These are phyloP conservation scores for Haliclona indistincta DNA, from an alignment of 37 sponge, comb jelly and placozoan genomes.

Conservation along the genomic window DNA sequence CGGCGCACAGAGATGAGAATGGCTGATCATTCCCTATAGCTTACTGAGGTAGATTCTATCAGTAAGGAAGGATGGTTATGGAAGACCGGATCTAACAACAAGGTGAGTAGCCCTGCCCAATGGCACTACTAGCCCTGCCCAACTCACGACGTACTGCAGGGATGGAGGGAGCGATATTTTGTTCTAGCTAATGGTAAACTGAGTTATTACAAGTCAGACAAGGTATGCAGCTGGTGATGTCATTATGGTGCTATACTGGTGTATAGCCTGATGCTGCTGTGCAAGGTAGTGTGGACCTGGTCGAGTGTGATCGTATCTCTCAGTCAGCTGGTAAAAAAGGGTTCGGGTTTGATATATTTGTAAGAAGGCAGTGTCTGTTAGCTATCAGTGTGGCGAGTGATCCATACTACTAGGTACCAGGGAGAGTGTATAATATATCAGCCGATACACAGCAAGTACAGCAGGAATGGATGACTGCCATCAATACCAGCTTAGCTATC, in stretches of 20 bases:
- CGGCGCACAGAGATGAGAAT: no score
- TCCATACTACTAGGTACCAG: slow-evolving; percentile 28
- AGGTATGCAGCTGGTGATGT: slow-evolving; percentile 11
- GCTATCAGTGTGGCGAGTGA: not conserved
- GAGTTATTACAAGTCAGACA: slow-evolving; percentile 50
- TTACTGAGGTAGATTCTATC: not conserved
- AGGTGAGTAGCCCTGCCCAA: slow-evolving; percentile 23
- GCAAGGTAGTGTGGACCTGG: slow-evolving; percentile 34
- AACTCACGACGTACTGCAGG: slow-evolving; percentile 20
- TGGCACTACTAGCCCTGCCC: no score
- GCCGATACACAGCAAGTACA: slow-evolving; percentile 24
- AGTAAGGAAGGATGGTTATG: slow-evolving; percentile 52
- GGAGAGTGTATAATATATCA: slow-evolving; percentile 42
- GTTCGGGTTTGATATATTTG: slow-evolving; percentile 46
- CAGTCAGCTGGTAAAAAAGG: slow-evolving; percentile 37
- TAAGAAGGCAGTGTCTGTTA: not conserved
- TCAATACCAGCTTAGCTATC: slow-evolving; percentile 3
- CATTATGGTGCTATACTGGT: not conserved
- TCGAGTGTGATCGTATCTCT: slow-evolving; percentile 1
- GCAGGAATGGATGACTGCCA: slow-evolving; percentile 33
- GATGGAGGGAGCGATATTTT: slow-evolving; percentile 68
- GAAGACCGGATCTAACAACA: slow-evolving; percentile 59
- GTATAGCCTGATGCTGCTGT: slow-evolving; percentile 9
- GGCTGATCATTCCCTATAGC: no score
- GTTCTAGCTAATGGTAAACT: slow-evolving; percentile 53